Base-by-base conservation (phyloP, 2,888 invertebrate species). In the Caenorhabditis virilis region DNA sequence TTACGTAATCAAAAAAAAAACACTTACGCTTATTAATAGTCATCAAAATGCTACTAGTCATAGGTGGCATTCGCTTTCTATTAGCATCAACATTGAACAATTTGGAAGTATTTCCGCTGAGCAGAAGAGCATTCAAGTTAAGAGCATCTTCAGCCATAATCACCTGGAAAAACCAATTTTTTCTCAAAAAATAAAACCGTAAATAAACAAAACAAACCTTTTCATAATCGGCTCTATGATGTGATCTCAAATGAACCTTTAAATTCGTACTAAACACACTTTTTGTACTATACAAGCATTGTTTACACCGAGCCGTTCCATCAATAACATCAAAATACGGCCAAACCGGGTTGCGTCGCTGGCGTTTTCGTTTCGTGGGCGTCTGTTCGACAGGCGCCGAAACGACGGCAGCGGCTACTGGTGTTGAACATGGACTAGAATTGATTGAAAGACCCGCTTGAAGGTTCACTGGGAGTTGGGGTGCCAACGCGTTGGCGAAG, bases 231-330 rank as follows among this genome's bases (percentile, higher is more conserved):
- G 69, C 58, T 22, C 74, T 63, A 56, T 79, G 79, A 62, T 79
- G 79, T 7, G 77, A 77, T 43, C 77, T 58, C 26, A 79, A 65
- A 67, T 79, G 79, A 5, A 78, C 78, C 54, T 79, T 79, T 16
- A 79, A 61, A 62, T 79, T 79, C 2, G 79, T 79, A 45, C 76
- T 76, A 63, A 77, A 79, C 20, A 78, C 78, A 45, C 75, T 76
- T 48, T 74, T 74, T 2, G 79, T 79, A 42, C 64, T 74, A 66
- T 78, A 79, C n/a, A 73, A 66, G 52, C 79, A 79, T 53, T 77
- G 72, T 48, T 75, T 72, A 56, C 79, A 79, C 15, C 68, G 42
- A 33, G 78, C 76, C 13, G 72, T 72, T 39, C 76, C 77, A 45
- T 78, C 75, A 20, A 69, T 51, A 13, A 78, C 76, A 38, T 76